Evolutionary conservation across 2,797 vertebrate species (phyloP), one percentile per base, ranked within the genome.

Genomic region (Manis crassicaudata): DNA sequence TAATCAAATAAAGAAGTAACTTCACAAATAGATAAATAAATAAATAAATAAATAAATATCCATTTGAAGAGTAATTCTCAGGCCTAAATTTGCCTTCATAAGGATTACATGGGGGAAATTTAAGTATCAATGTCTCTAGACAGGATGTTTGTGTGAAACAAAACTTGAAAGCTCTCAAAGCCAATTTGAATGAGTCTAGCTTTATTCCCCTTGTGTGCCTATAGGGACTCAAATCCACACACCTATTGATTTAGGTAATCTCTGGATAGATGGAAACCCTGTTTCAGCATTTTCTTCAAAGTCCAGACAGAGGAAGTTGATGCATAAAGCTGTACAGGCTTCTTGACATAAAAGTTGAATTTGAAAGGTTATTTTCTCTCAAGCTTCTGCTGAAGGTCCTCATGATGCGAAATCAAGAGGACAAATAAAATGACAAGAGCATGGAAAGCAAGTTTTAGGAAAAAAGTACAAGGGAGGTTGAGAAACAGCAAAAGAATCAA

Each of bases 271-370:
- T 46, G 70, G 12, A 84, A 86, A 76, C 7, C 8, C 32, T 7
- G 9, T 80, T 68, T 85, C 7, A 77, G 32, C 35, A 73, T 62
- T 50, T 92, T 86, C 70, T 88, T 32, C 73, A 79, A 89, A 62
- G 18, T 60, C 27, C 58, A 3, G 25, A 6, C 35, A 63, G 35
- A 90, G 3, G 21, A 91, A 63, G 40, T 18, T 89, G 63, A 70
- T 17, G 72, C n/a, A 23, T 52, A 94, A 92, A 88, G 50, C 27
- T 18, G 10, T 50, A 58, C 35, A 62, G 32, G 3, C 21, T 40
- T 86, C 17, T 52, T 87, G n/a, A 96, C 37, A 87, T 40, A 75
- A 90, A 93, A 87, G 14, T 17, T 87, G 60, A 92, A 1, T 63
- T 3, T n/a, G 21, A 92, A 87, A 84, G 50, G 16, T 23, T 32